phyloP scores from a whole-genome alignment of 2,888 invertebrate genomes.

The Rhyacophila evoluta region DNA sequence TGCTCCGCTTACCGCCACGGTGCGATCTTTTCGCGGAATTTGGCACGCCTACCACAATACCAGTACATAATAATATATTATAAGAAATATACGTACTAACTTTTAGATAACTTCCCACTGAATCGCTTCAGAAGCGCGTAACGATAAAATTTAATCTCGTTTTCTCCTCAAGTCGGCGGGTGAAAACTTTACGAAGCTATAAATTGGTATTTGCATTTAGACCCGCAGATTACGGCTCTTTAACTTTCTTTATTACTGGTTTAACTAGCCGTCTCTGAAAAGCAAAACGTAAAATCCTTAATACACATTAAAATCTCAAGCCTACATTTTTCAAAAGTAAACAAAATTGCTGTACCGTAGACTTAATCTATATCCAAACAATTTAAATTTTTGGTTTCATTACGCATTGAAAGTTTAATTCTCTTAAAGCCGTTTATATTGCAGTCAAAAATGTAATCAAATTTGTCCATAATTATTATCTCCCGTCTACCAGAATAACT shows the following conservation, averaged over 20 bases:
- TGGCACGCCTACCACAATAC: neutral
- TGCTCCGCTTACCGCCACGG: neutral
- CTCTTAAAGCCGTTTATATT: neutral
- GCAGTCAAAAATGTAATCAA: neutral
- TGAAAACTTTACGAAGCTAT: conserved; percentile 36
- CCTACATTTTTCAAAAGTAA: conserved; percentile 9
- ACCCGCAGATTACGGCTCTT: conserved; percentile 16
- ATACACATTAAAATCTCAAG: neutral
- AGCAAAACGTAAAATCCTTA: conserved; percentile 11
- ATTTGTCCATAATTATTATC: conserved; percentile 40
- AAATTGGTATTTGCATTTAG: conserved; percentile 40
- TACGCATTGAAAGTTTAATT: neutral
- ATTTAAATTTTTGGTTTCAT: neutral
- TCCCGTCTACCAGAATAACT: too few relatives aligned
- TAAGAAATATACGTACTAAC: neutral
- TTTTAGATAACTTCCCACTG: conserved; percentile 3
- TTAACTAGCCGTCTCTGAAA: conserved; percentile 26
- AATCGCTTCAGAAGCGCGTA: conserved; percentile 26
- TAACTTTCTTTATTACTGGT: conserved; percentile 27
- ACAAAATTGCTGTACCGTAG: neutral
- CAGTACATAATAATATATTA: neutral
- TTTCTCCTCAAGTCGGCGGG: conserved; percentile 23
- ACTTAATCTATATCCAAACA: neutral
- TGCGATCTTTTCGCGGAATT: neutral
- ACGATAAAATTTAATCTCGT: conserved; percentile 39